These are phyloP conservation scores for Caenorhabditis remanei DNA, from an alignment of 1,140 invertebrate species.

Conservation along the genomic window DNA sequence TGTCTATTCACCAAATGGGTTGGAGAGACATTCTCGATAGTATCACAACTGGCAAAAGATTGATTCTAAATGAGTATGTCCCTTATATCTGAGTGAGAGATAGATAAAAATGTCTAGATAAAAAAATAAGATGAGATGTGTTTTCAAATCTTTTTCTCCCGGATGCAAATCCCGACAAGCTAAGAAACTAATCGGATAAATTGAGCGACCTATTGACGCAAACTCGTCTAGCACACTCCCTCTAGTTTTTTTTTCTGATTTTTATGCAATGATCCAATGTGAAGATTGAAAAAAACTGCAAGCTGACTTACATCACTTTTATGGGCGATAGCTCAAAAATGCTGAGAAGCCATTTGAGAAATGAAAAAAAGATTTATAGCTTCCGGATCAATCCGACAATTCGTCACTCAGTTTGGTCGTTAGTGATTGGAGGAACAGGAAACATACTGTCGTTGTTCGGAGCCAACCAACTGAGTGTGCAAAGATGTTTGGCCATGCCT, in stretches of 20 bases:
- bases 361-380: constrained; percentile 62
- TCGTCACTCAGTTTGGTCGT: constrained; percentile 67
- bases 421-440: constrained; percentile 68
- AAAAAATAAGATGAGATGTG: not conserved
- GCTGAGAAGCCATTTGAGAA: not conserved
- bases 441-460: constrained; percentile 70
- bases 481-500: constrained; percentile 69
- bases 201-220: constrained; percentile 26
- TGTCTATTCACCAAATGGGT: constrained; percentile 62
- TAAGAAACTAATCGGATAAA: constrained; percentile 27
- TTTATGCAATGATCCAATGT: not conserved
- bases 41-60: constrained; percentile 27
- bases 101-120: not conserved
- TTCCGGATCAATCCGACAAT: constrained; percentile 71
- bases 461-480: constrained; percentile 70
- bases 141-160: not conserved
- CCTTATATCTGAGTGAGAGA: not conserved
- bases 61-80: constrained; percentile 62
- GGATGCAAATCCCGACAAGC: not conserved
- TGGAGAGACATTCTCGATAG: constrained; percentile 31
- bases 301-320: not conserved
- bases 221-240: not conserved
- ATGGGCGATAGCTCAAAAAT: not conserved
- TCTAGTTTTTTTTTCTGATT: not conserved
- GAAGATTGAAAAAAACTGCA: not conserved